phyloP scores from a whole-genome alignment of 2,113 vertebrate genomes.

The Brevimyrus niger region DNA sequence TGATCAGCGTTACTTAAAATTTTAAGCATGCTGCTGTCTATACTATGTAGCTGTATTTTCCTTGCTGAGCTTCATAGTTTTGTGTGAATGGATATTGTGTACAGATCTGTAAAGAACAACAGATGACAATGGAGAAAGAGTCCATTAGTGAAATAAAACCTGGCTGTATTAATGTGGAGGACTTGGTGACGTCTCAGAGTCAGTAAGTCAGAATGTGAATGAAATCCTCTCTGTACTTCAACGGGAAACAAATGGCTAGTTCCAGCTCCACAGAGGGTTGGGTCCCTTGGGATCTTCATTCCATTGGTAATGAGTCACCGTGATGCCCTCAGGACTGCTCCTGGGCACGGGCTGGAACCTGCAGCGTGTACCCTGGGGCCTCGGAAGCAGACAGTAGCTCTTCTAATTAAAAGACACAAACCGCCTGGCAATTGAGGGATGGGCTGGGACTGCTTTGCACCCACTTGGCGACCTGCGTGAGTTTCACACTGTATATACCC shows the following conservation, averaged over 20 bases:
- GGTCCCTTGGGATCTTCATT: not conserved
- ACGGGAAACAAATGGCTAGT: not conserved
- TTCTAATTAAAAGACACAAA: not conserved
- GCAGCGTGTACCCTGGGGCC: not conserved
- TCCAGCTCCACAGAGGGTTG: not conserved
- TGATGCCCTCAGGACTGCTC: not conserved
- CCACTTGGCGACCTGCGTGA: not conserved
- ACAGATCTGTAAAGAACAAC: not conserved
- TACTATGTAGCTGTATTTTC: not conserved
- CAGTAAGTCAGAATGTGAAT: not conserved
- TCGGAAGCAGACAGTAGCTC: not conserved
- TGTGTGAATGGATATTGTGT: not conserved
- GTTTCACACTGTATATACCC: not conserved
- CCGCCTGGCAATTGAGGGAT: not conserved
- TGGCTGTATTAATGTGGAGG: not conserved
- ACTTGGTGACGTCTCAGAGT: not conserved
- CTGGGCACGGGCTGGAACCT: slow-evolving; percentile 23
- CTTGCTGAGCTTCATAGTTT: not conserved
- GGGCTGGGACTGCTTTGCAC: not conserved
- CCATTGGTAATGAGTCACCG: slow-evolving; percentile 21
- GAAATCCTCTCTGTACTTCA: not conserved
- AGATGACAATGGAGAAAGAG: not conserved
- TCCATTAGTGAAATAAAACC: not conserved
- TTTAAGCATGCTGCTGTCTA: not conserved
- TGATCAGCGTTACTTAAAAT: not conserved